These are phyloP conservation scores for Eupithecia subumbrata DNA, from an alignment of 2,888 invertebrate species.

Conservation along the genomic window DNA sequence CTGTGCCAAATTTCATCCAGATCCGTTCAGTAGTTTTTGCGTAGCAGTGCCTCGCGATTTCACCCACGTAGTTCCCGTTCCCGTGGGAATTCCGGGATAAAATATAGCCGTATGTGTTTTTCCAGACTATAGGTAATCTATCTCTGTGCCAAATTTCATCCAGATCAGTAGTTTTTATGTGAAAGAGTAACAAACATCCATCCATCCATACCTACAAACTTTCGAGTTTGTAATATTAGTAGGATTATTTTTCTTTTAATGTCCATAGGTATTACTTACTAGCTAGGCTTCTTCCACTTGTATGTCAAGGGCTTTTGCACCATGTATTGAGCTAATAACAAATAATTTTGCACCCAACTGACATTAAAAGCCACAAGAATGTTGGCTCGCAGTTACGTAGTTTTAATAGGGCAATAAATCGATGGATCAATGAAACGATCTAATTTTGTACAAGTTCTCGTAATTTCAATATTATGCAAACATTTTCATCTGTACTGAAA, in stretches of 20 bases:
- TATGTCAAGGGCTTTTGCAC: neutral
- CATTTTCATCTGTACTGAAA: slow-evolving; percentile 23
- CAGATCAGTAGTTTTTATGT: too few relatives aligned
- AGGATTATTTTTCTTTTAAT: neutral
- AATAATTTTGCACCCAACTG: neutral
- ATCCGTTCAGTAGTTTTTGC: too few relatives aligned
- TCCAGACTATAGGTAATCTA: too few relatives aligned
- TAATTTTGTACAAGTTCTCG: slow-evolving; percentile 16
- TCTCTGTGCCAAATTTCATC: too few relatives aligned
- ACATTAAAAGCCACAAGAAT: neutral
- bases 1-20: too few relatives aligned
- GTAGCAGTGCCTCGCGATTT: too few relatives aligned
- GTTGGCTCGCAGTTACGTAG: neutral
- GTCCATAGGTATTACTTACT: neutral
- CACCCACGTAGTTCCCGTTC: too few relatives aligned
- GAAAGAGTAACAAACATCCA: too few relatives aligned
- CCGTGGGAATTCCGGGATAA: too few relatives aligned
- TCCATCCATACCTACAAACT: too few relatives aligned
- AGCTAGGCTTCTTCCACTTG: neutral
- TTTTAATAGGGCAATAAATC: slow-evolving; percentile 23
- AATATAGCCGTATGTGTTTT: too few relatives aligned
- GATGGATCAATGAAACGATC: slow-evolving; percentile 23
- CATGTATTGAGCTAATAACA: neutral
- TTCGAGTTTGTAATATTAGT: too few relatives aligned
- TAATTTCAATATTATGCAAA: slow-evolving; percentile 29